Conservation (phyloP, 2,797 vertebrate species). For the Basileuterus tristriatus region DNA sequence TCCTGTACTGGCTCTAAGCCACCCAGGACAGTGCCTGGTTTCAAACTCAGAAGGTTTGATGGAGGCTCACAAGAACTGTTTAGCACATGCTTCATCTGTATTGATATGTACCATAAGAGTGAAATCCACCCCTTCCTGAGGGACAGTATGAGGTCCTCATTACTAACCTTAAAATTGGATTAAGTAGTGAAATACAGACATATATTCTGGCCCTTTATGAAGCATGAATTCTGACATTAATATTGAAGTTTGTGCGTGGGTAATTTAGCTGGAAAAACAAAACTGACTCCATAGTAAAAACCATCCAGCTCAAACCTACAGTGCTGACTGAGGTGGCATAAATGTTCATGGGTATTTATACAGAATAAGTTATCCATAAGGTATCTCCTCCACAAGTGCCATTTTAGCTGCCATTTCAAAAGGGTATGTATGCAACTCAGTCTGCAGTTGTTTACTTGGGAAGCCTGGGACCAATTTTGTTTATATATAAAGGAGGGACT, state of each 20-base stretch:
- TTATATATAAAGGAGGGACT: neutral
- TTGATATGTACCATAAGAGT: neutral
- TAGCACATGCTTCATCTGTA: neutral
- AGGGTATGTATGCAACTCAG: neutral
- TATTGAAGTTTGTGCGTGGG: neutral
- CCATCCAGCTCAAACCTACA: neutral
- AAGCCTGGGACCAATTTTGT: conserved; percentile 1
- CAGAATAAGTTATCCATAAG: neutral
- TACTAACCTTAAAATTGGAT: neutral
- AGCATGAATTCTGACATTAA: neutral
- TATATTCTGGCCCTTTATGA: neutral
- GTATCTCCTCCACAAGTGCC: neutral
- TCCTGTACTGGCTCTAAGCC: neutral
- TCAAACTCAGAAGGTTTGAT: neutral
- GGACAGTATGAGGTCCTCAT: neutral
- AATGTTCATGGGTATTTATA: neutral
- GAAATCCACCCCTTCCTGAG: neutral
- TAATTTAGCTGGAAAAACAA: neutral
- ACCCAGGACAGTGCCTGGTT: neutral
- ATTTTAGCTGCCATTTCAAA: conserved; percentile 6
- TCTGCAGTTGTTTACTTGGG: neutral
- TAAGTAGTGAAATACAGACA: neutral
- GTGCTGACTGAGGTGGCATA: neutral
- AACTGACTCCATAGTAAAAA: neutral
- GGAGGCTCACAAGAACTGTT: neutral